Conservation (phyloP, 2,797 vertebrate genomes). For the Garrulus glandarius region DNA sequence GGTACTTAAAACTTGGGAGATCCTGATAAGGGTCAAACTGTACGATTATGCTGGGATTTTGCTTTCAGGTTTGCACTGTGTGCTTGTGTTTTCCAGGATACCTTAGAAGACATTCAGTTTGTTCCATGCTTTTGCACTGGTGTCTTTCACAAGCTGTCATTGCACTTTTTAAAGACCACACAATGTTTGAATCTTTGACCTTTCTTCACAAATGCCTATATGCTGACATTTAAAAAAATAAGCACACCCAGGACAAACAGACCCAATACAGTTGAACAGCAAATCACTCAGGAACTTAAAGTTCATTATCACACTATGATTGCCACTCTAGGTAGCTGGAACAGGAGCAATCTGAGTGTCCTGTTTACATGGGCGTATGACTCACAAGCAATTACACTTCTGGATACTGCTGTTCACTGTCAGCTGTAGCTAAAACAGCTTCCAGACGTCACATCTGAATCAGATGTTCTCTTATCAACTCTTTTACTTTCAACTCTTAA, state of each 20-base stretch:
- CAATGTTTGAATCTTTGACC: background rate
- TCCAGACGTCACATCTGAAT: background rate
- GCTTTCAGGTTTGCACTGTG: background rate
- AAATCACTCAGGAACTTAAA: background rate
- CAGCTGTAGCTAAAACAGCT: background rate
- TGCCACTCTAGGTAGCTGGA: background rate
- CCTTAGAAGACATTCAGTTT: background rate
- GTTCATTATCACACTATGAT: background rate
- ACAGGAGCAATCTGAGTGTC: background rate
- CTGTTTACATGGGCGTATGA: background rate
- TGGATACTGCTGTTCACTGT: background rate
- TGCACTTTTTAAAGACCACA: background rate
- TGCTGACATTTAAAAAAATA: background rate
- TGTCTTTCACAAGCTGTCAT: background rate
- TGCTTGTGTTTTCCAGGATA: background rate
- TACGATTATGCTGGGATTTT: background rate
- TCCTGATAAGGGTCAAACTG: background rate
- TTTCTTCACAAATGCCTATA: background rate
- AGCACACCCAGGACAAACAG: background rate
- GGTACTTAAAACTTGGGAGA: background rate
- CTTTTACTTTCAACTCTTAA: background rate
- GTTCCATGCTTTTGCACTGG: background rate
- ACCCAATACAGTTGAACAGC: background rate
- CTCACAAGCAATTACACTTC: background rate
- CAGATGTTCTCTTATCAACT: background rate